Base-by-base conservation (phyloP, 2,113 vertebrate genomes). In the Cyprinus carpio region DNA sequence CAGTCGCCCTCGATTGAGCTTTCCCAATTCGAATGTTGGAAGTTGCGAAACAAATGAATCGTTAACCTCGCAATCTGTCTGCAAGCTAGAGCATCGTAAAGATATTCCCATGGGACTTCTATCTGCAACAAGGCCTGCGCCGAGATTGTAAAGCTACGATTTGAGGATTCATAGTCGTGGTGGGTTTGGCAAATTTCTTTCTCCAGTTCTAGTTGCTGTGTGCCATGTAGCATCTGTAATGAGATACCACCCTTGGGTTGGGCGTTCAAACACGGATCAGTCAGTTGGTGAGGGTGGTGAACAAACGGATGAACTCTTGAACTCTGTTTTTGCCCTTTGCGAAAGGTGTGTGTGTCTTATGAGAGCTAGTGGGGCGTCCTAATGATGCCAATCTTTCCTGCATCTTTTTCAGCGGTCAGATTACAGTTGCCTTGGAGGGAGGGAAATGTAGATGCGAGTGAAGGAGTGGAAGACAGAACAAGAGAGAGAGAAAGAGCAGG, bases 281-380 rank as follows among this genome's bases (percentile, higher is more conserved):
- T 90, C 90, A 90, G 87, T 88, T 85, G 56, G 31, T 69, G 81
- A 82, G 87, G 85, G 79, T 84, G 88, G 75, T 90, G 90, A 90
- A 90, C 90, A 89, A n/a, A 27, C 51, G 40, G 69, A 85, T 91
- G 90, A 91, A 91, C 90, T 90, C 87, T 91, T n/a, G 90, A 91
- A 91, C 90, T 91, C 87, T 85, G 62, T 71, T 83, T 91, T n/a
- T n/a, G 84, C 88, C 88, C 90, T 89, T 84, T 83, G 16, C 20
- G 25, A 78, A 82, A 88, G 85, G 75, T 58, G 87, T 82, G 82
- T 51, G 81, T 76, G 75, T 86, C 58, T 87, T 83, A 46, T 65
- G 87, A 84, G 85, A 46, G 87, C 69, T 23, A 29, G 88, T 84
- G 65, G n/a, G 81, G 82, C 85, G 40, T 90, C 79, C 78, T 89